phyloP scores from a whole-genome alignment of 2,888 invertebrate genomes.

The Kryphioiulus occultus region DNA sequence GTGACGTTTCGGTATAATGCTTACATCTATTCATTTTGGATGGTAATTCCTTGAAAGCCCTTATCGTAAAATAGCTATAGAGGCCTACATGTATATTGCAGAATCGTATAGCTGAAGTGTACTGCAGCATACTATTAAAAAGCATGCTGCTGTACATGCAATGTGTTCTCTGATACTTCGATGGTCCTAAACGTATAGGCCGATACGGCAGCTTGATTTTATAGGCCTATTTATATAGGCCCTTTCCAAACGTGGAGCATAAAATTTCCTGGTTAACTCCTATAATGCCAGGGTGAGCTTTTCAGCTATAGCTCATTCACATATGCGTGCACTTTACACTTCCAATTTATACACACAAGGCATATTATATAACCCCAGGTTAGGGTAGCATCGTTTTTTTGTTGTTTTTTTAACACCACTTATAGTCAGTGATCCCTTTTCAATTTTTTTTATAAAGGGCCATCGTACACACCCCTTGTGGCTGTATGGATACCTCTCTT shows the following conservation, averaged over 20 bases:
- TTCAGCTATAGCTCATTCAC: conserved; percentile 20
- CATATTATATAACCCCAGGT: conserved; percentile 25
- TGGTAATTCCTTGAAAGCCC: too few relatives aligned
- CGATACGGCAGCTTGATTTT: neutral
- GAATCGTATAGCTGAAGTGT: too few relatives aligned
- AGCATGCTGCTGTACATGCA: too few relatives aligned
- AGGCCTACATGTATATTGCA: too few relatives aligned
- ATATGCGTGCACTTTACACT: neutral
- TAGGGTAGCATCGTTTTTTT: conserved; percentile 6
- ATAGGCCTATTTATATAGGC: neutral
- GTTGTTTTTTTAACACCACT: conserved; percentile 31
- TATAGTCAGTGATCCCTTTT: conserved; percentile 2
- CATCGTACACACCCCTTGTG: neutral
- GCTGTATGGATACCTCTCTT: neutral
- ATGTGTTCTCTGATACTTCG: neutral
- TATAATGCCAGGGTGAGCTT: neutral
- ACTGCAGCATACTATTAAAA: too few relatives aligned
- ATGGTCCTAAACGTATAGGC: neutral
- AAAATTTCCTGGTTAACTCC: conserved; percentile 4
- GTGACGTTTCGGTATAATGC: too few relatives aligned
- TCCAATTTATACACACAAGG: neutral
- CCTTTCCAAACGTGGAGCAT: neutral
- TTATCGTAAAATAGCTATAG: too few relatives aligned
- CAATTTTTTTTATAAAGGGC: conserved; percentile 6
- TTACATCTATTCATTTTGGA: too few relatives aligned